Percentiles rank a stretch among this genome's conserved stretches.
These are phyloP conservation scores for Drosophila miranda DNA, from an alignment of 1,140 invertebrate genomes.

Conservation along the genomic window DNA sequence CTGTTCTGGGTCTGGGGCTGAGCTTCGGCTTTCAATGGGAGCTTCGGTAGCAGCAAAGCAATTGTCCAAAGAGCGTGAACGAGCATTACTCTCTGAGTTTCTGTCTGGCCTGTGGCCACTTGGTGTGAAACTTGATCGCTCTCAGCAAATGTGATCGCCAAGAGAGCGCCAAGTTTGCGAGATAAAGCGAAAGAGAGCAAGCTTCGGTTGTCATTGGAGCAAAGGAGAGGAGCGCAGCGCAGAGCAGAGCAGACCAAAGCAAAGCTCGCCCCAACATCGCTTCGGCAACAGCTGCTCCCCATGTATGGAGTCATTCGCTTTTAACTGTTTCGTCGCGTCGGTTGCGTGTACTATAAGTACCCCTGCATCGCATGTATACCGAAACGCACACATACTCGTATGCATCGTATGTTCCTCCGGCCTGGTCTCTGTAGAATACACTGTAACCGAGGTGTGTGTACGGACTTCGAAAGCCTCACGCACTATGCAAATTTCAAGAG, in stretches of 20 bases:
- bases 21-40: neutral
- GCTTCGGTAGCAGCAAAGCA: neutral
- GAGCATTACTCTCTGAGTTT: neutral
- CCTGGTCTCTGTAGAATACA: no score
- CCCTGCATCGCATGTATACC: neutral
- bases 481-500: no score
- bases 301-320: constrained; percentile 74
- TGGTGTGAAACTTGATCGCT: constrained; percentile 65
- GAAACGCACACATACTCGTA: neutral
- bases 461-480: no score
- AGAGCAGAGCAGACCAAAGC: no score
- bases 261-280: constrained; percentile 35
- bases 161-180: neutral
- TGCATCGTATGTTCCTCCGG: neutral
- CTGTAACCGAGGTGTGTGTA: no score
- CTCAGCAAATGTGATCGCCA: constrained; percentile 25
- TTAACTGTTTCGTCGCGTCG: constrained; percentile 64
- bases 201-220: constrained; percentile 32
- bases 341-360: constrained; percentile 19
- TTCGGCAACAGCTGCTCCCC: constrained; percentile 72
- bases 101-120: neutral
- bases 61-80: constrained; percentile 7
- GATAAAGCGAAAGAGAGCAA: constrained; percentile 9
- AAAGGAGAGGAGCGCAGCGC: neutral
- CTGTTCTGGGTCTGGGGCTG: constrained; percentile 1